These are phyloP conservation scores for Crotophaga sulcirostris DNA, from an alignment of 2,113 vertebrate genomes.

Conservation along the genomic window DNA sequence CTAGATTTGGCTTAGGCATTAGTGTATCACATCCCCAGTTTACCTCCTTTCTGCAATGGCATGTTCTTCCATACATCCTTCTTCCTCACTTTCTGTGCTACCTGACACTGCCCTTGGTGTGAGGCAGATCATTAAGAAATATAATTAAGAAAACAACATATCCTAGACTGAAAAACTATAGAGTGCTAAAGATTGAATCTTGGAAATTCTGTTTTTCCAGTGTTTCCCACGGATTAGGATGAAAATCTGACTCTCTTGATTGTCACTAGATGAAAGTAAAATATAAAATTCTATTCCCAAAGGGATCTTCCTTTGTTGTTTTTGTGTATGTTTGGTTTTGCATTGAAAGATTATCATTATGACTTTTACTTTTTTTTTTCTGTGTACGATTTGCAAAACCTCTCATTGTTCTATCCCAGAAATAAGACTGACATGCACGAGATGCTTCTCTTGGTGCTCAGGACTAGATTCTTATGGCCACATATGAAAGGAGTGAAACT, in stretches of 20 bases:
- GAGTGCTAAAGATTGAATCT: neutral
- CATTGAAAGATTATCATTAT: neutral
- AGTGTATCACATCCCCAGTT: accelerated
- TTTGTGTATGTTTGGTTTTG: neutral
- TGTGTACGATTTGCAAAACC: neutral
- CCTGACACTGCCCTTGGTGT: neutral
- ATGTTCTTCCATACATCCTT: neutral
- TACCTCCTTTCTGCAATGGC: neutral
- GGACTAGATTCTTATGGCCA: neutral
- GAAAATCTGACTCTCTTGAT: neutral
- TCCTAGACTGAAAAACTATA: neutral
- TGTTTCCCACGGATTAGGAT: neutral
- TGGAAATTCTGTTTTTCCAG: neutral
- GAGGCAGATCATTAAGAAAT: neutral
- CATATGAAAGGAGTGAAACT: neutral
- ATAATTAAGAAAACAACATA: neutral
- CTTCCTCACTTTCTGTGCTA: neutral
- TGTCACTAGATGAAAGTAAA: neutral
- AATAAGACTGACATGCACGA: neutral
- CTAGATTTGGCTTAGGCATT: neutral
- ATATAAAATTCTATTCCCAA: neutral
- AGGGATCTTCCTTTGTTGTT: neutral
- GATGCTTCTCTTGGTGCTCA: neutral
- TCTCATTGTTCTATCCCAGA: neutral
- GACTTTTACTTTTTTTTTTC: neutral